Conservation (phyloP, 2,888 invertebrate species). For the Stictocephala bisonia region DNA sequence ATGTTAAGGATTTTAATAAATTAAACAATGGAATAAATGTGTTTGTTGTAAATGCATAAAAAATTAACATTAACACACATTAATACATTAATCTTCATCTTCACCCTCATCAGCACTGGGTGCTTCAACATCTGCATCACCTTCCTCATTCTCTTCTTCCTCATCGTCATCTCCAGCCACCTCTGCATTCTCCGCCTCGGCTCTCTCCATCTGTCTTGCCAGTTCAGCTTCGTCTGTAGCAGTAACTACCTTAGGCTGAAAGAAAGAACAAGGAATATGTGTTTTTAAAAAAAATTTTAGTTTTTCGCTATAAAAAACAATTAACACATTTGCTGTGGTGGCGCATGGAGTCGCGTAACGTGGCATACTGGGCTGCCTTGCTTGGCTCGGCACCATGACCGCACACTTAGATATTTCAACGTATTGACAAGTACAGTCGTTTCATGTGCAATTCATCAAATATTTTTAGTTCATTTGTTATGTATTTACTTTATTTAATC, state of each 20-base stretch:
- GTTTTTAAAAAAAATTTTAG: not conserved
- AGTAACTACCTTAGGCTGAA: conserved; percentile 95
- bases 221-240: conserved; percentile 98
- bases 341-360: too few relatives aligned
- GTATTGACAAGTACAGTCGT: too few relatives aligned
- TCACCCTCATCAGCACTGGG: conserved; percentile 52
- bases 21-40: not conserved
- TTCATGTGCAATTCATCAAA: too few relatives aligned
- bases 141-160: conserved; percentile 68
- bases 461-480: too few relatives aligned
- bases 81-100: conserved; percentile 48
- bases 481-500: too few relatives aligned
- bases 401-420: too few relatives aligned
- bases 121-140: conserved; percentile 62
- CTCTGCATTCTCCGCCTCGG: conserved; percentile 94
- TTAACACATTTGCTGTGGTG: too few relatives aligned
- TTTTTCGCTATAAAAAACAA: not conserved
- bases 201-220: conserved; percentile 91
- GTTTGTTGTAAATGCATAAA: not conserved
- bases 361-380: too few relatives aligned
- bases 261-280: conserved; percentile 51
- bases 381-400: too few relatives aligned
- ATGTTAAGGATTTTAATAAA: too few relatives aligned
- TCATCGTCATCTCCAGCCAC: conserved; percentile 91
- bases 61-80: not conserved